Evolutionary conservation across 2,797 vertebrate genomes (phyloP).

Genomic region (Periparus ater): DNA sequence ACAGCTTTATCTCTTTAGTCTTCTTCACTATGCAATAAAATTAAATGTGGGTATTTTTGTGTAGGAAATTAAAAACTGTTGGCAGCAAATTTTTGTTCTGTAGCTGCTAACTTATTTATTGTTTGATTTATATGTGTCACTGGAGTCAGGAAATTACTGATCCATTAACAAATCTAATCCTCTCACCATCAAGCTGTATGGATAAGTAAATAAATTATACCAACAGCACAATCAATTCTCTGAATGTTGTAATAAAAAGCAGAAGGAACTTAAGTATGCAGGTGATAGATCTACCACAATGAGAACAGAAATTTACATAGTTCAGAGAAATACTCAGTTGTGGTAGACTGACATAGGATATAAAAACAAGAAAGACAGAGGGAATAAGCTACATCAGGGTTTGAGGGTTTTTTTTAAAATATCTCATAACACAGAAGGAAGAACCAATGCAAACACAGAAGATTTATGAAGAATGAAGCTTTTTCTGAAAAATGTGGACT

Average conservation of each 20-base stretch:
- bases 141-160: background rate
- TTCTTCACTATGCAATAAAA: background rate
- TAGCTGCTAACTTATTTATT: background rate
- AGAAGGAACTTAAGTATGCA: background rate
- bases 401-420: background rate
- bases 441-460: background rate
- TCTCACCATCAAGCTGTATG: background rate
- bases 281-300: background rate
- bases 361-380: background rate
- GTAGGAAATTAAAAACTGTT: background rate
- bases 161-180: constrained; percentile 16
- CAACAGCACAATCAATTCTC: background rate
- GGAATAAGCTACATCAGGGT: background rate
- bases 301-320: background rate
- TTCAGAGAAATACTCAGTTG: background rate
- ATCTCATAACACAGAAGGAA: background rate
- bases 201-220: constrained; percentile 26
- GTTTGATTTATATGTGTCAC: background rate
- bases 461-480: background rate
- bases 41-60: background rate
- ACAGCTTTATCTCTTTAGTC: background rate
- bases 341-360: background rate
- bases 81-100: background rate
- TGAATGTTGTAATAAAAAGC: background rate
- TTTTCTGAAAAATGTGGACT: background rate